These are phyloP conservation scores for Salpingus planirostris DNA, from an alignment of 2,888 invertebrate species.

Conservation along the genomic window DNA sequence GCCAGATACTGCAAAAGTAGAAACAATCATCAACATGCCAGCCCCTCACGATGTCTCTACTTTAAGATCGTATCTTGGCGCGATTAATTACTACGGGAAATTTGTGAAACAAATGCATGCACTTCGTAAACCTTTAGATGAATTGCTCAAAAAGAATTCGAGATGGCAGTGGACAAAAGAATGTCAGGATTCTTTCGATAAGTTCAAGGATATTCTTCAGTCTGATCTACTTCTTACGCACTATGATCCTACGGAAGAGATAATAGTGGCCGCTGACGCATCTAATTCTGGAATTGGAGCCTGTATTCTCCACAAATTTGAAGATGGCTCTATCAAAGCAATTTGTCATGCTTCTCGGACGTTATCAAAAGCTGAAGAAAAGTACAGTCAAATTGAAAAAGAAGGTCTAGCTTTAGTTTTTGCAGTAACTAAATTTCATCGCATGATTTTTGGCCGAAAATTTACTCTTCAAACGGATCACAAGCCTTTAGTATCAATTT, in stretches of 20 bases:
- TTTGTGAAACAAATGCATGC: slow-evolving; percentile 5
- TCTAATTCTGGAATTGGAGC: slow-evolving; percentile 3
- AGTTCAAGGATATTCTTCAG: slow-evolving; percentile 1
- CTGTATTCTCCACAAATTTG: slow-evolving; percentile 4
- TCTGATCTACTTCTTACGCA: slow-evolving; percentile 5
- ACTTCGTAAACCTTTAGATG: slow-evolving; percentile 7
- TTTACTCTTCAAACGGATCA: slow-evolving; percentile 31
- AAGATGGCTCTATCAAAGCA: slow-evolving; percentile 19
- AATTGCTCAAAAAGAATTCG: slow-evolving; percentile 3
- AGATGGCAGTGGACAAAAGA: slow-evolving; percentile 6
- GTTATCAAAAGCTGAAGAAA: slow-evolving; percentile 25
- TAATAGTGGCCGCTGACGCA: slow-evolving; percentile 5
- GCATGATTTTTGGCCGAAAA: slow-evolving; percentile 27
- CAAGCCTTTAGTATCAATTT: slow-evolving; percentile 26
- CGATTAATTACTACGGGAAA: slow-evolving; percentile 3
- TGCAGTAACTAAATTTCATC: slow-evolving; percentile 27
- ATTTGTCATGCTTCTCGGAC: slow-evolving; percentile 25
- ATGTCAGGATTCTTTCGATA: slow-evolving; percentile 7
- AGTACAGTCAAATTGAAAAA: slow-evolving; percentile 31
- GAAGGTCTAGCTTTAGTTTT: slow-evolving; percentile 29
- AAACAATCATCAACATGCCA: slow-evolving; percentile 10
- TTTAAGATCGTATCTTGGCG: slow-evolving; percentile 3
- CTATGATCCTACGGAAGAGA: slow-evolving; percentile 3
- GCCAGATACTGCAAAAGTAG: slow-evolving; percentile 11
- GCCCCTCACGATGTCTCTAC: slow-evolving; percentile 3